A percentile compares a stretch with the other conserved stretches of the same genome.
Evolutionary conservation across 2,888 invertebrate genomes (phyloP).

Genomic region (Tridacna gigas): DNA sequence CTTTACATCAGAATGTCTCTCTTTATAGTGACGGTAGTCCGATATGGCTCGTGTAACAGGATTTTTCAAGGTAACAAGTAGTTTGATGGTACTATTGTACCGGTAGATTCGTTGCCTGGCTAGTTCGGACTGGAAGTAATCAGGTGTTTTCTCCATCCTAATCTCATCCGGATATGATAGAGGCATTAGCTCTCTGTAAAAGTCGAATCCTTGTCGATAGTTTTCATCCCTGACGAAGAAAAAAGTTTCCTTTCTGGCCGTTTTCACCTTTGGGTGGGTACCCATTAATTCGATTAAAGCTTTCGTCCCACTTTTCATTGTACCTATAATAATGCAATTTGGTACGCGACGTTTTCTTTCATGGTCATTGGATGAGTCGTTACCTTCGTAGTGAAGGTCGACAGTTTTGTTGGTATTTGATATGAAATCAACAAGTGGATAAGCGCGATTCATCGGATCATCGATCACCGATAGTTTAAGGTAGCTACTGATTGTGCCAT

Average conservation of each 20-base stretch:
- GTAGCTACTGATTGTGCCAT: too few relatives aligned
- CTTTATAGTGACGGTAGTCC: background rate
- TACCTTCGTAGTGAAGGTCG: too few relatives aligned
- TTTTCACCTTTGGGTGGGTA: background rate
- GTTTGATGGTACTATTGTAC: background rate
- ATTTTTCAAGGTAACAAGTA: background rate
- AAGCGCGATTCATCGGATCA: too few relatives aligned
- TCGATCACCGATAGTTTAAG: too few relatives aligned
- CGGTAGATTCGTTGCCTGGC: background rate
- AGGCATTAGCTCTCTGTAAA: background rate
- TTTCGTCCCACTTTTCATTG: slow-evolving; percentile 7
- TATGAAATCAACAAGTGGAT: too few relatives aligned
- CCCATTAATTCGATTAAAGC: background rate
- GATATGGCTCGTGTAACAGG: background rate
- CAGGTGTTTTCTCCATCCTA: background rate
- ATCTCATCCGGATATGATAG: background rate
- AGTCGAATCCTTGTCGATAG: background rate
- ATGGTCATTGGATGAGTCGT: too few relatives aligned
- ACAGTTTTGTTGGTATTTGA: too few relatives aligned
- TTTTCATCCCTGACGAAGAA: background rate
- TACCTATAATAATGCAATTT: background rate
- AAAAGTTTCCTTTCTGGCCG: background rate
- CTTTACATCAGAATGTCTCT: background rate
- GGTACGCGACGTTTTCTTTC: background rate
- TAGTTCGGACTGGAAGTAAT: background rate